Percentiles rank a stretch among this genome's conserved stretches.
Conservation (phyloP, 1,140 invertebrate genomes). For the Drosophila pseudoananassae region DNA sequence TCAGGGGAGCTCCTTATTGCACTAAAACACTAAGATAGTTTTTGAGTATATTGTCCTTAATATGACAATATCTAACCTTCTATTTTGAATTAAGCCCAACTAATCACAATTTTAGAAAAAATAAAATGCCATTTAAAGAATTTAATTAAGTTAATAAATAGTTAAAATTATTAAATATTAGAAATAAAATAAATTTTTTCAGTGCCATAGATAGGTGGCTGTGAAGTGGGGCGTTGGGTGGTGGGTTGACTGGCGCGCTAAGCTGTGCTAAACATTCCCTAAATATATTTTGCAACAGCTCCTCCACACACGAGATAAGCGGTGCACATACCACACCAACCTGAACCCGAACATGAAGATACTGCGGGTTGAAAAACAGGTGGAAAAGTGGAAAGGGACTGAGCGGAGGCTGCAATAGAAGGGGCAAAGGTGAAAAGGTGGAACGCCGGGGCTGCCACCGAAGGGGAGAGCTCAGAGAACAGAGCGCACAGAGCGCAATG, state of each 20-base stretch:
- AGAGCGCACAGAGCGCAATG: conserved; percentile 59
- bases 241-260: conserved; percentile 59
- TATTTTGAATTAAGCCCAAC: not conserved
- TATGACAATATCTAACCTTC: not conserved
- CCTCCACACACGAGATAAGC: conserved; percentile 66
- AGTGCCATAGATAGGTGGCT: not conserved
- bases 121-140: not conserved
- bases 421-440: conserved; percentile 16
- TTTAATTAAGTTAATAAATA: not conserved
- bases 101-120: not conserved
- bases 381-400: conserved; percentile 5
- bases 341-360: conserved; percentile 48
- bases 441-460: not conserved
- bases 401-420: conserved; percentile 1
- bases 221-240: conserved; percentile 7
- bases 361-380: conserved; percentile 5
- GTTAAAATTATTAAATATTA: no score
- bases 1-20: conserved; percentile 13
- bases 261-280: conserved; percentile 81
- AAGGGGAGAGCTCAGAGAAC: not conserved
- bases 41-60: no score
- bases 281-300: conserved; percentile 81
- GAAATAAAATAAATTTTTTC: not conserved
- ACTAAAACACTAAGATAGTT: not conserved
- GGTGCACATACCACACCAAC: conserved; percentile 57